phyloP scores from a whole-genome alignment of 2,888 invertebrate species.

The Dinocampus coccinellae region DNA sequence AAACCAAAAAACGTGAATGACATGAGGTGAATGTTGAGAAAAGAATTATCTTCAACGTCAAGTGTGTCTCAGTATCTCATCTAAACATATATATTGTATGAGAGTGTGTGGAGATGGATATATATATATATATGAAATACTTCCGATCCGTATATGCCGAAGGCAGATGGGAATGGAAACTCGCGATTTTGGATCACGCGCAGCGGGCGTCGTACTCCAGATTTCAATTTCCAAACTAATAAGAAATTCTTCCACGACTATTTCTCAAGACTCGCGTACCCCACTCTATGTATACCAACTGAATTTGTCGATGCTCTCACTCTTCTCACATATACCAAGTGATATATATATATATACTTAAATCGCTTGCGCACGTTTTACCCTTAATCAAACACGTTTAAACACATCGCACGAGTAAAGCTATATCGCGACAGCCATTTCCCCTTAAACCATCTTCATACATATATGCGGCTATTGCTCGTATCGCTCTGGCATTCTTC shows the following conservation, averaged over 20 bases:
- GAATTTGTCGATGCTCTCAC: constrained; percentile 46
- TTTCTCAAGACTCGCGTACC: constrained; percentile 46
- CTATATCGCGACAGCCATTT: constrained; percentile 19
- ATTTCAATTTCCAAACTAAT: constrained; percentile 62
- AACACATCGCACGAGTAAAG: neutral
- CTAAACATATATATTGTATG: neutral
- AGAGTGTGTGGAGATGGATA: too few species aligned
- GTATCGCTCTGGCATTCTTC: constrained; percentile 36
- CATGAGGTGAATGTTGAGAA: constrained; percentile 8
- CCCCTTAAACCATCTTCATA: neutral
- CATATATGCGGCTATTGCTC: constrained; percentile 41
- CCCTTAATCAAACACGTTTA: constrained; percentile 36
- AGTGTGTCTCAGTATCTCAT: constrained; percentile 3
- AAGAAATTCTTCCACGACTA: constrained; percentile 59
- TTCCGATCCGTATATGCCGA: constrained; percentile 20
- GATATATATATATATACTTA: neutral
- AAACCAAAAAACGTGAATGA: too few species aligned
- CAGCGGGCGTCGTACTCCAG: constrained; percentile 40
- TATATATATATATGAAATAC: too few species aligned
- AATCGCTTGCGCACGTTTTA: neutral
- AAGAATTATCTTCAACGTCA: constrained; percentile 29
- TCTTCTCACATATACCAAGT: neutral
- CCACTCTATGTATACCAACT: constrained; percentile 36
- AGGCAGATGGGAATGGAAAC: constrained; percentile 14
- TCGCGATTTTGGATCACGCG: constrained; percentile 12